These are phyloP conservation scores for Mastomys natalensis DNA, from an alignment of 2,113 vertebrate species.

Conservation along the genomic window DNA sequence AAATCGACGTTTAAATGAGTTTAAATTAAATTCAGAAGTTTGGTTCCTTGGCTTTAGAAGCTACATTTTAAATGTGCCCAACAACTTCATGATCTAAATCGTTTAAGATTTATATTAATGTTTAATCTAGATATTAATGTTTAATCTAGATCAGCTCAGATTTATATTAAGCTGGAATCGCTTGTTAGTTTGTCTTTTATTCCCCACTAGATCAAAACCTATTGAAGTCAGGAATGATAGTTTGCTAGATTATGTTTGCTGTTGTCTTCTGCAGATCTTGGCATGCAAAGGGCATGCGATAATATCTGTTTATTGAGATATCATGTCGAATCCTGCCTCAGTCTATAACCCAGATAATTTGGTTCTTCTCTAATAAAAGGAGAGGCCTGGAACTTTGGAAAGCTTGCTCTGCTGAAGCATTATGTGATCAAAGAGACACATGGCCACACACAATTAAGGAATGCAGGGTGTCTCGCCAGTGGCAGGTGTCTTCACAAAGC, in stretches of 20 bases:
- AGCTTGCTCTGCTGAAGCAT: background rate
- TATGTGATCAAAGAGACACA: background rate
- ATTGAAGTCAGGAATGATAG: constrained; percentile 4
- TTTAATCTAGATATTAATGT: constrained; percentile 31
- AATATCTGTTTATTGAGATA: background rate
- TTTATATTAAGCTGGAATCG: constrained; percentile 12
- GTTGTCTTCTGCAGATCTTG: background rate
- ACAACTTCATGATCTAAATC: constrained; percentile 33
- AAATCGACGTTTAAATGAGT: constrained; percentile 34
- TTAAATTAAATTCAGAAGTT: constrained; percentile 60
- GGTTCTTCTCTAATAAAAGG: background rate
- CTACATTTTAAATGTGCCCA: background rate
- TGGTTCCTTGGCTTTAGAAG: constrained; percentile 43
- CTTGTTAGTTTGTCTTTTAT: constrained; percentile 34
- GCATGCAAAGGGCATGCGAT: background rate
- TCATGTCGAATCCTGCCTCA: background rate
- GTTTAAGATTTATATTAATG: constrained; percentile 16
- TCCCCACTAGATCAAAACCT: background rate
- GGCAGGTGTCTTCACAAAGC: background rate
- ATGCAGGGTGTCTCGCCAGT: background rate
- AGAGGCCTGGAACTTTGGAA: background rate
- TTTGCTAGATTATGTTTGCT: background rate
- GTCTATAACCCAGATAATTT: background rate
- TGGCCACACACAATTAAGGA: background rate
- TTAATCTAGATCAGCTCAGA: background rate